These are phyloP conservation scores for Rotaria sp. DNA, from an alignment of 2,888 invertebrate genomes.

Conservation along the genomic window DNA sequence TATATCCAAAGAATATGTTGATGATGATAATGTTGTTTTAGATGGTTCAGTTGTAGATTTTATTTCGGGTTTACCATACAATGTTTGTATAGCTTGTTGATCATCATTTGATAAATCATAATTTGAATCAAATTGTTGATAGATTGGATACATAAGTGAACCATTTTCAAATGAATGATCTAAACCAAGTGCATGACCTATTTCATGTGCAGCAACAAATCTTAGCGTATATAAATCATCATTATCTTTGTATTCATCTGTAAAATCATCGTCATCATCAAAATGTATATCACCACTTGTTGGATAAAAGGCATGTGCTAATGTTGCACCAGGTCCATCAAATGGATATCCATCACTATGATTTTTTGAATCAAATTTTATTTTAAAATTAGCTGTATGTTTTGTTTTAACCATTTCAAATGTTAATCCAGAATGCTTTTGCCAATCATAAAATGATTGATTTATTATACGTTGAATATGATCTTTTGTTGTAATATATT, in stretches of 20 bases:
- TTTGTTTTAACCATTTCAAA: conserved; percentile 2
- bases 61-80: not conserved
- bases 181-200: conserved; percentile 27
- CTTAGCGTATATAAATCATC: not conserved
- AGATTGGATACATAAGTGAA: conserved; percentile 7
- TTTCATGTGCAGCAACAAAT: conserved; percentile 20
- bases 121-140: not conserved
- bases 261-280: conserved; percentile 40
- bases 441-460: conserved; percentile 37
- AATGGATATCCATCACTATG: conserved; percentile 38
- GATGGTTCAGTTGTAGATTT: not conserved
- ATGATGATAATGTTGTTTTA: not conserved
- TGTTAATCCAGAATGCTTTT: not conserved
- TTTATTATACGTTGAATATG: not conserved
- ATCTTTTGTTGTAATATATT: not conserved
- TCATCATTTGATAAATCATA: not conserved
- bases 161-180: not conserved
- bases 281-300: conserved; percentile 35
- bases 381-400: conserved; percentile 25
- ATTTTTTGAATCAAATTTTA: conserved; percentile 13
- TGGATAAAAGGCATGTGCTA: conserved; percentile 39
- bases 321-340: conserved; percentile 33
- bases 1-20: too few species aligned
- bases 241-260: not conserved
- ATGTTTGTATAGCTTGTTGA: not conserved